Evolutionary conservation across 2,797 vertebrate species (phyloP).

Genomic region (Falco biarmicus): DNA sequence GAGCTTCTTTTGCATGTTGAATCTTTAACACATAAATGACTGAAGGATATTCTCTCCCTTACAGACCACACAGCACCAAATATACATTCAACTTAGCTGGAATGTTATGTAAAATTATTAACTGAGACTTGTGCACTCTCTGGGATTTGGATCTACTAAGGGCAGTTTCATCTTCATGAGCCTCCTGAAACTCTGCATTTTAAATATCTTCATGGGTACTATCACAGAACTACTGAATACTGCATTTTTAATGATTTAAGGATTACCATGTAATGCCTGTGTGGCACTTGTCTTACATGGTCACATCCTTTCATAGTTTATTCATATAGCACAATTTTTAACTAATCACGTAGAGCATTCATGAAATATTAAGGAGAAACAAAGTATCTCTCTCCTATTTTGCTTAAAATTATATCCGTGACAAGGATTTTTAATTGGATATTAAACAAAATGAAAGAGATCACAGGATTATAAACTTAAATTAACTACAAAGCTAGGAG

Average conservation of each 20-base stretch:
- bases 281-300: neutral
- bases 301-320: conserved; percentile 30
- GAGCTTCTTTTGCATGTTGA: neutral
- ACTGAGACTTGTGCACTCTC: neutral
- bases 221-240: neutral
- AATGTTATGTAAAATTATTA: neutral
- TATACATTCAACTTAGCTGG: neutral
- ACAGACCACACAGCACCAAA: neutral
- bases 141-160: neutral
- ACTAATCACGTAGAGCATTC: conserved; percentile 24
- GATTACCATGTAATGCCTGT: neutral
- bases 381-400: conserved; percentile 11
- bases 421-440: conserved; percentile 37
- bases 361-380: conserved; percentile 25
- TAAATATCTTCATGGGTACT: neutral
- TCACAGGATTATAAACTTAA: neutral
- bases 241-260: neutral
- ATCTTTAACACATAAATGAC: neutral
- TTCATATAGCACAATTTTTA: conserved; percentile 52
- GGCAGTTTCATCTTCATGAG: neutral
- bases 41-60: neutral
- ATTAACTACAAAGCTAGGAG: neutral
- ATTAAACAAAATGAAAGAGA: conserved; percentile 12
- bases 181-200: conserved; percentile 25
- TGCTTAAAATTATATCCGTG: conserved; percentile 26